phyloP scores from a whole-genome alignment of 2,113 vertebrate species.

The Channa argus region DNA sequence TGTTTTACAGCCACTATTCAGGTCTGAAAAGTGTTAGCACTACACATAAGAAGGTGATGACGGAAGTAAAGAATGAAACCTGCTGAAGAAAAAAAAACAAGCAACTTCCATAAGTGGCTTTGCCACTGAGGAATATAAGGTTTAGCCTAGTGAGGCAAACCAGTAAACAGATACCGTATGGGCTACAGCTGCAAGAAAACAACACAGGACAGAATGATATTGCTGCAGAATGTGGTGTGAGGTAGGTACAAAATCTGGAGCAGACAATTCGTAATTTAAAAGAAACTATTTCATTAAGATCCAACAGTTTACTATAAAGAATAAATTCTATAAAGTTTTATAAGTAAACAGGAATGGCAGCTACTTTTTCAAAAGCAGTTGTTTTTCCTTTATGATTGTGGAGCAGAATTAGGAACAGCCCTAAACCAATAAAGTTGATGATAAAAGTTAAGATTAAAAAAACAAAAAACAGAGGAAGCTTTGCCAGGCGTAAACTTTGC shows the following conservation, averaged over 20 bases:
- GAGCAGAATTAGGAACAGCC: constrained; percentile 38
- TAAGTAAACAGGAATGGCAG: constrained; percentile 25
- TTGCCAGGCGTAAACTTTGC: constrained; percentile 42
- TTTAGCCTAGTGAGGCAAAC: background rate
- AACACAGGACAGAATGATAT: background rate
- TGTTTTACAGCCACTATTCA: no score
- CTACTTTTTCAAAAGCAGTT: constrained; percentile 39
- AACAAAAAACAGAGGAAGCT: constrained; percentile 44
- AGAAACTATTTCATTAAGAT: constrained; percentile 24
- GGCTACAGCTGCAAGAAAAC: constrained; percentile 9
- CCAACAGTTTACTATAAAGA: background rate
- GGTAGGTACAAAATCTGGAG: constrained; percentile 6
- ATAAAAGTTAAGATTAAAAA: constrained; percentile 59
- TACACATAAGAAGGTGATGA: no score
- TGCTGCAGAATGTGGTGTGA: background rate
- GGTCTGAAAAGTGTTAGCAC: no score
- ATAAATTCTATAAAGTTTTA: constrained; percentile 30
- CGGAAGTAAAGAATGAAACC: background rate
- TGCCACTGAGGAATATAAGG: constrained; percentile 1
- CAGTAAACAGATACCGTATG: constrained; percentile 1
- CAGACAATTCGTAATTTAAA: constrained; percentile 14
- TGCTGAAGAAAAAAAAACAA: background rate
- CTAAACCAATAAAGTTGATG: constrained; percentile 49
- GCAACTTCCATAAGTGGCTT: background rate
- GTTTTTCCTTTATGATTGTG: constrained; percentile 45